Evolutionary conservation across 1,140 invertebrate species (phyloP).

Genomic region (Calosoma granatense): DNA sequence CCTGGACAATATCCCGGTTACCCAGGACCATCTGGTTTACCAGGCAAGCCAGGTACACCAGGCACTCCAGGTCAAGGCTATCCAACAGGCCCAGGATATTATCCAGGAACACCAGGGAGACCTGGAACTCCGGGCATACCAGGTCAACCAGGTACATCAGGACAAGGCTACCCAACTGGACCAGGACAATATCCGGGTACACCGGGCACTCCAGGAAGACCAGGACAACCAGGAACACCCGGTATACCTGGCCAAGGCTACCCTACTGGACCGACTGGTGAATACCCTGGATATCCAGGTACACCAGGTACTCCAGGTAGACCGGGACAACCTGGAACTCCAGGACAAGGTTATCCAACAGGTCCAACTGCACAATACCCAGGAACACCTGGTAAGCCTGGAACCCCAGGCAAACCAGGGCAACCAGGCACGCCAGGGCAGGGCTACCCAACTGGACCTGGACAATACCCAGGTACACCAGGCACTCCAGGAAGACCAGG

Average conservation of each 20-base stretch:
- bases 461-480: constrained; percentile 24
- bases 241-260: constrained; percentile 2
- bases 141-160: constrained; percentile 26
- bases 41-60: constrained; percentile 19
- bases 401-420: constrained; percentile 2
- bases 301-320: constrained; percentile 14
- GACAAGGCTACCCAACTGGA: constrained; percentile 15
- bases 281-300: constrained; percentile 20
- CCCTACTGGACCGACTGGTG: constrained; percentile 25
- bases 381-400: constrained; percentile 20
- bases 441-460: constrained; percentile 17
- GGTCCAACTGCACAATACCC: constrained; percentile 27
- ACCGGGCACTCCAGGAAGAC: constrained; percentile 24
- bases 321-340: constrained; percentile 17
- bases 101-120: constrained; percentile 31
- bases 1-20: constrained; percentile 27
- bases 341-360: constrained; percentile 26
- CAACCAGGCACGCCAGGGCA: not conserved
- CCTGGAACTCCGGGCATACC: constrained; percentile 37
- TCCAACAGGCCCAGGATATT: constrained; percentile 23
- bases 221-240: constrained; percentile 23
- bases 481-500: constrained; percentile 21
- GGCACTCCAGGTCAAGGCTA: constrained; percentile 18
- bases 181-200: constrained; percentile 16
- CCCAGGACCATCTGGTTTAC: constrained; percentile 1